These are phyloP conservation scores for Pampus argenteus DNA, from an alignment of 2,797 vertebrate genomes.

Conservation along the genomic window DNA sequence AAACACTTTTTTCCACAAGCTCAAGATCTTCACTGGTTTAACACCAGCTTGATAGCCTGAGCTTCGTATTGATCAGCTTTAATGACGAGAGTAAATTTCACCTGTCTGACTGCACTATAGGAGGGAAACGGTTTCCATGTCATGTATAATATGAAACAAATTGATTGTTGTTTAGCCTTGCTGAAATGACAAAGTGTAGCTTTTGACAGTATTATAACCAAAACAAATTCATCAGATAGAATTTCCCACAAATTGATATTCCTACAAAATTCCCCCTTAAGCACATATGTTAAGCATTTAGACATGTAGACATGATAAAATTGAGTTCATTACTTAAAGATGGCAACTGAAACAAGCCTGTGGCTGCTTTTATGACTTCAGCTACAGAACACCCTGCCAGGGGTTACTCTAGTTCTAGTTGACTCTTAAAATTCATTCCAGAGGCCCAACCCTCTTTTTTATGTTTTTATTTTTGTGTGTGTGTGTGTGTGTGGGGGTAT, in stretches of 20 bases:
- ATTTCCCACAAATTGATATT: neutral
- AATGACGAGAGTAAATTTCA: no score
- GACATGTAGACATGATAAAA: neutral
- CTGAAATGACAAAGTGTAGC: neutral
- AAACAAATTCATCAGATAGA: neutral
- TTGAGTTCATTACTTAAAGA: neutral
- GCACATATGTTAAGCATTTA: neutral
- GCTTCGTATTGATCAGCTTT: no score
- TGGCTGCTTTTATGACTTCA: slow-evolving; percentile 27
- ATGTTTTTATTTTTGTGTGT: slow-evolving; percentile 17
- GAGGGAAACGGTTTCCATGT: no score
- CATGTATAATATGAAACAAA: no score
- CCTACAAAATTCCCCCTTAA: neutral
- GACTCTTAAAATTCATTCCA: slow-evolving; percentile 23
- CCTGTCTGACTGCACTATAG: no score
- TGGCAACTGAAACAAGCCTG: neutral
- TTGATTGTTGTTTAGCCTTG: no score
- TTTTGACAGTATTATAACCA: neutral
- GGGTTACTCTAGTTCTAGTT: slow-evolving; percentile 50
- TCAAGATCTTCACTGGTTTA: no score
- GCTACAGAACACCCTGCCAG: slow-evolving; percentile 13
- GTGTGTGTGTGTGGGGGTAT: neutral
- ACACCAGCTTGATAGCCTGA: no score
- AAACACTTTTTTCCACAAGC: no score
- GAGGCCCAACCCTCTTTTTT: slow-evolving; percentile 13